Percentiles rank a stretch among this genome's conserved stretches.
Evolutionary conservation across 2,113 vertebrate genomes (phyloP).

Genomic region (Hippocampus abdominalis): DNA sequence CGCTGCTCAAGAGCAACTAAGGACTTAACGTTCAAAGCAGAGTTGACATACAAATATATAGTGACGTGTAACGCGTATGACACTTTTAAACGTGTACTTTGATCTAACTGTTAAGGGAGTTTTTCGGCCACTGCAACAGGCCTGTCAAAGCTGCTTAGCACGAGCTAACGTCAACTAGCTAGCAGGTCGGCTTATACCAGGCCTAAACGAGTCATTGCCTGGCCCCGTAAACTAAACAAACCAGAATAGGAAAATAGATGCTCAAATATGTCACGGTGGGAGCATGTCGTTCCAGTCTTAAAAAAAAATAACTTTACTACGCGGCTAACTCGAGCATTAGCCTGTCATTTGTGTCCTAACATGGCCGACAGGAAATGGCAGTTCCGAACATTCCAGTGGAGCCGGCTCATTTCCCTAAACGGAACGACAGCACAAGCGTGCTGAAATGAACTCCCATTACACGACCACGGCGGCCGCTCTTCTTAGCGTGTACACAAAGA

Average conservation of each 20-base stretch:
- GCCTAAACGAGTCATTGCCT: not conserved
- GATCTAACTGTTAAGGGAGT: not conserved
- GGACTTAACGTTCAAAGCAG: conserved; percentile 29
- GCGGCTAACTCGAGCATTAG: conserved; percentile 32
- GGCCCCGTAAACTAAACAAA: not conserved
- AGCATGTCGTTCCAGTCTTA: not conserved
- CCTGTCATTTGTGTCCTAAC: conserved; percentile 51
- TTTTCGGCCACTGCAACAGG: conserved; percentile 48
- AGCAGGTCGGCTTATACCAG: not conserved
- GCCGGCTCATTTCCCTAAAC: conserved; percentile 63
- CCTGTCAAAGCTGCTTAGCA: conserved; percentile 51
- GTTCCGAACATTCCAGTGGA: conserved; percentile 71
- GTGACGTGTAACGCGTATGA: not conserved
- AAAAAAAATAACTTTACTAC: conserved; percentile 1
- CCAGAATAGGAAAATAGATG: not conserved
- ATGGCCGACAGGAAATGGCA: conserved; percentile 72
- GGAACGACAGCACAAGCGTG: conserved; percentile 27
- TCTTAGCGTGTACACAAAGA: too few relatives aligned
- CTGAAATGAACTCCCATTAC: not conserved
- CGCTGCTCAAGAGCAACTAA: conserved; percentile 40
- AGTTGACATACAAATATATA: not conserved
- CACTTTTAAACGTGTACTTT: not conserved
- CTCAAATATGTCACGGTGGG: not conserved
- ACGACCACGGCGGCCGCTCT: not conserved
- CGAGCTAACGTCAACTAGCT: conserved; percentile 36